phyloP scores from a whole-genome alignment of 2,888 invertebrate species.

The Lumbricus terrestris region DNA sequence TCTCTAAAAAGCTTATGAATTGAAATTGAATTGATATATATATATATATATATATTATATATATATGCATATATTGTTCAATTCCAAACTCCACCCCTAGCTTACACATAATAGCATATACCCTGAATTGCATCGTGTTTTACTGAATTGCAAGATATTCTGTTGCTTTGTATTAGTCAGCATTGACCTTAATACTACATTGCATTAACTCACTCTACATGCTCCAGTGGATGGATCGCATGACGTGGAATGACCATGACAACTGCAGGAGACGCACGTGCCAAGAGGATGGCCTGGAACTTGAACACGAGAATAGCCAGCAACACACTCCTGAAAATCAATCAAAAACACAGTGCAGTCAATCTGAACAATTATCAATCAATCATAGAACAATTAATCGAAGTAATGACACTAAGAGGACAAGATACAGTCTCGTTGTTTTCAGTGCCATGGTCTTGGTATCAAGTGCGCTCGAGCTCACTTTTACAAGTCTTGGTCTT shows the following conservation, averaged over 20 bases:
- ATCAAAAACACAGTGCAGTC: background rate
- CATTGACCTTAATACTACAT: background rate
- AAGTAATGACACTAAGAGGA: too few species aligned
- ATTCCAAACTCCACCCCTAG: background rate
- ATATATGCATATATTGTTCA: too few species aligned
- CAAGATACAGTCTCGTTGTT: too few species aligned
- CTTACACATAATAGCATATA: background rate
- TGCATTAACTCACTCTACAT: background rate
- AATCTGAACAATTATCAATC: too few species aligned
- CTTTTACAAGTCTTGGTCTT: too few species aligned
- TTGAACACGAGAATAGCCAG: conserved; percentile 44
- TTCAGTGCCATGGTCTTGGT: too few species aligned
- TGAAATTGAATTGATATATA: too few species aligned
- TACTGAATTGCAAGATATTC: background rate
- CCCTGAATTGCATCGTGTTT: background rate
- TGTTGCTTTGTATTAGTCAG: background rate
- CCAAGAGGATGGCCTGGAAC: conserved; percentile 43
- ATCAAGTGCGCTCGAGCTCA: too few species aligned
- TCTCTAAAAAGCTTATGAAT: too few species aligned
- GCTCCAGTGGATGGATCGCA: conserved; percentile 49
- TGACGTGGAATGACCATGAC: conserved; percentile 66
- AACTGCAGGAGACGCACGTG: conserved; percentile 68
- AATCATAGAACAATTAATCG: too few species aligned
- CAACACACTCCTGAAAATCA: conserved; percentile 42
- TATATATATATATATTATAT: too few species aligned